phyloP scores from a whole-genome alignment of 2,797 vertebrate genomes.

The Salmo trutta region DNA sequence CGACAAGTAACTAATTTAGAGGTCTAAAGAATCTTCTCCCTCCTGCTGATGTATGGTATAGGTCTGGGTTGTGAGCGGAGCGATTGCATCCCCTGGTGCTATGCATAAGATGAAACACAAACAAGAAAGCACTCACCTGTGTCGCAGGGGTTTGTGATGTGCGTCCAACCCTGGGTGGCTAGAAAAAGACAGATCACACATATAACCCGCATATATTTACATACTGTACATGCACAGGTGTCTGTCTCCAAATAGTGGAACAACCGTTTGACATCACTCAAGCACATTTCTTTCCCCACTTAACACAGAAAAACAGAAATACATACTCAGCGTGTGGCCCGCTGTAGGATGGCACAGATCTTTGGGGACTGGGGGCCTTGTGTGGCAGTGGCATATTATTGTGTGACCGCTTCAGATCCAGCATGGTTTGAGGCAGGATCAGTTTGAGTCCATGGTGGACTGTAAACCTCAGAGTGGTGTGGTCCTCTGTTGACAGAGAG shows the following conservation, averaged over 20 bases:
- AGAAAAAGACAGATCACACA: background rate
- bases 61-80: too few species aligned
- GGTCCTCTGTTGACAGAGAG: slow-evolving; percentile 10
- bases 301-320: background rate
- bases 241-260: background rate
- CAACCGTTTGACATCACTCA: background rate
- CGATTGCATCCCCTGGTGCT: too few species aligned
- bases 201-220: background rate
- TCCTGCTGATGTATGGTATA: background rate
- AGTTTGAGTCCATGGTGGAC: slow-evolving; percentile 12
- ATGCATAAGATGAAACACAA: background rate
- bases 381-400: background rate
- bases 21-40: background rate
- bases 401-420: background rate
- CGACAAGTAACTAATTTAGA: background rate
- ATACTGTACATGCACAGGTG: too few species aligned
- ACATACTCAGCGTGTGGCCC: too few species aligned
- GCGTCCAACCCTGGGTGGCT: background rate
- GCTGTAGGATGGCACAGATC: slow-evolving; percentile 14
- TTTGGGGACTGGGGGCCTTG: background rate
- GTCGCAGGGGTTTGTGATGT: background rate
- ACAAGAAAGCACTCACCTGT: background rate
- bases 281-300: background rate
- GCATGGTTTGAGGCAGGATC: slow-evolving; percentile 3
- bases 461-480: slow-evolving; percentile 17